Base-by-base conservation (phyloP, 2,113 vertebrate species). In the Catharus fuscescens region DNA sequence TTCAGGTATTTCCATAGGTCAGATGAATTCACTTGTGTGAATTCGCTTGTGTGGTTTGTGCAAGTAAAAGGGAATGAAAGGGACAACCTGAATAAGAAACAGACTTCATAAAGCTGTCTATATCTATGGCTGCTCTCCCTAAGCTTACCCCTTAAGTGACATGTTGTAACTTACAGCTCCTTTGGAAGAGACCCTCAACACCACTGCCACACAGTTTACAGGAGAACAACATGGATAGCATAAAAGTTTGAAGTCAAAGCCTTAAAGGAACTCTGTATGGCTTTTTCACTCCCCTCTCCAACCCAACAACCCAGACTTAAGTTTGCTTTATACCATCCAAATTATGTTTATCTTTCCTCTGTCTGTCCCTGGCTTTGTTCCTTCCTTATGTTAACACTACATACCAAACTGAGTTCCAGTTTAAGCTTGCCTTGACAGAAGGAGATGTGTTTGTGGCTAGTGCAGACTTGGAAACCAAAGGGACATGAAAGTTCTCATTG, bases 321-420 rank as follows among this genome's bases (percentile, higher is more conserved):
- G 57, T 82, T 79, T 40, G 38, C 53, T 90, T 95, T 80, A 90
- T 64, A 90, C 87, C 56, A 88, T n/a, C 59, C 92, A 88, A 81
- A 72, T 14, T 66, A 80, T 86, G 71, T 92, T 94, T 90, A 80
- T 86, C 71, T 88, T 94, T 80, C 45, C 61, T 67, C 73, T 95
- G 14, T 26, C 56, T n/a, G 44, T 36, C 47, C 54, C 34, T 94
- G 84, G 44, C 81, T 82, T 23, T 19, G 32, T 40, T 92, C 56
- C 77, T 82, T 88, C 71, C 65, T 93, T 90, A 77, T 31, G 60
- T 94, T 93, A 88, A 92, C 85, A 91, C 6, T 66, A 54, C 40
- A 52, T 52, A 62, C 79, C 79, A 86, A 96, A 67, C 26, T 16
- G 50, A 90, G 81, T 65, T 92, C 74, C 64, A 92, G 16, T 13